Conservation (phyloP, 2,113 vertebrate genomes). For the Mus pahari region DNA sequence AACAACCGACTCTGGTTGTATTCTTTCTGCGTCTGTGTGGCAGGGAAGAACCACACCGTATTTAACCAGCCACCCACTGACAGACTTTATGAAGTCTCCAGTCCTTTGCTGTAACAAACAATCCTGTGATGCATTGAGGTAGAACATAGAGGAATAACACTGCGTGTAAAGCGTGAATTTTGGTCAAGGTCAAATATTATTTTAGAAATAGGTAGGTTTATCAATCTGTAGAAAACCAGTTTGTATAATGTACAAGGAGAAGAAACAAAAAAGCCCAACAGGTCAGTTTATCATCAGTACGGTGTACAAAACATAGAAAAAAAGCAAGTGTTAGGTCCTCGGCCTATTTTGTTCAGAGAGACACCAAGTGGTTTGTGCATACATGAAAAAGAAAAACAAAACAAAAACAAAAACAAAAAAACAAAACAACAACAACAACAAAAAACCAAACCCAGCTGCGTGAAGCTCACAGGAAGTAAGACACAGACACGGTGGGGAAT, state of each 20-base stretch:
- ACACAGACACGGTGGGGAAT: background rate
- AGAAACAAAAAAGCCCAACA: background rate
- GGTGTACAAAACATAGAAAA: background rate
- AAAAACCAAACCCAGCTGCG: background rate
- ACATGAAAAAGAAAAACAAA: background rate
- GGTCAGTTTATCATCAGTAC: conserved; percentile 31
- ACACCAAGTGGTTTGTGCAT: background rate
- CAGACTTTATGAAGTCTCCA: conserved; percentile 56
- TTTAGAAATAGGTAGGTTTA: conserved; percentile 61
- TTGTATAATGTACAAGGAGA: background rate
- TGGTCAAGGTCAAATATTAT: conserved; percentile 67
- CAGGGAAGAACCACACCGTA: background rate
- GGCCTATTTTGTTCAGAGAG: conserved; percentile 3
- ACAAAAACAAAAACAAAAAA: too few species aligned
- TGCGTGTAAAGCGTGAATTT: conserved; percentile 31
- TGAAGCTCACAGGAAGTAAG: background rate
- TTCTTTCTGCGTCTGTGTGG: background rate
- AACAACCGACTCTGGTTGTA: background rate
- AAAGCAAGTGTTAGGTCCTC: background rate
- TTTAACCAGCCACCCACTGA: conserved; percentile 56
- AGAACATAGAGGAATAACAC: conserved; percentile 31
- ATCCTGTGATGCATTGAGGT: background rate
- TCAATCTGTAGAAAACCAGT: conserved; percentile 64
- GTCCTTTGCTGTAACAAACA: conserved; percentile 31
- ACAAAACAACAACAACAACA: too few species aligned